Percentiles rank a stretch among this genome's conserved stretches.
Conservation (phyloP, 2,888 invertebrate species). For the Tolmerus cingulatus region DNA sequence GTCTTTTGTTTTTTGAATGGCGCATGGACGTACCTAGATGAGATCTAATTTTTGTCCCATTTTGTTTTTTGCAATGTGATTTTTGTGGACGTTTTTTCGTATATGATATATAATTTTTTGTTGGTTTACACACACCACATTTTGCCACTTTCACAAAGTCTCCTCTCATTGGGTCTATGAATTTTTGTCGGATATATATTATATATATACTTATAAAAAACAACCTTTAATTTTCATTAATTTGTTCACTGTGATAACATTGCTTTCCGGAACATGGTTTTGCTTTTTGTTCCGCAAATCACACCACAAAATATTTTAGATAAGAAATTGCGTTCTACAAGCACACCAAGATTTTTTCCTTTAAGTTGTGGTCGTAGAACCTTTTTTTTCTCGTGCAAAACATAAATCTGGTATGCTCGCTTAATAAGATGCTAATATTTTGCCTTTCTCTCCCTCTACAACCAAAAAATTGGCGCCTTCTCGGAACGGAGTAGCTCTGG, state of each 20-base stretch:
- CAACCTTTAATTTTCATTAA: conserved; percentile 8
- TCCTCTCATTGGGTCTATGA: neutral
- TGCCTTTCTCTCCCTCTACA: neutral
- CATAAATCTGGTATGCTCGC: neutral
- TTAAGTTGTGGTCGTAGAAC: conserved; percentile 34
- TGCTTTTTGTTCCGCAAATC: conserved; percentile 39
- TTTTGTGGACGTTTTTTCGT: neutral
- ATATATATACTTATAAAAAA: neutral
- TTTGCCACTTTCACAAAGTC: conserved; percentile 1
- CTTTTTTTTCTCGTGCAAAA: neutral
- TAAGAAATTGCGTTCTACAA: conserved; percentile 29
- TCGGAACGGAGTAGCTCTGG: conserved; percentile 77
- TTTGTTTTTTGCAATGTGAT: conserved; percentile 24
- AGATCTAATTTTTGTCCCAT: conserved; percentile 2
- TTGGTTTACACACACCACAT: neutral
- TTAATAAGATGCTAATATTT: neutral
- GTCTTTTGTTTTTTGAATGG: conserved; percentile 43
- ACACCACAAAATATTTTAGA: conserved; percentile 11
- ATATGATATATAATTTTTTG: neutral
- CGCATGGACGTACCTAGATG: conserved; percentile 34
- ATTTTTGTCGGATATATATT: neutral
- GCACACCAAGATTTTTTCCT: conserved; percentile 21
- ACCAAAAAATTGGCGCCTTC: conserved; percentile 50
- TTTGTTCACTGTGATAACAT: conserved; percentile 4
- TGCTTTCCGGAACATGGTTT: conserved; percentile 33